Percentiles rank a stretch among this genome's conserved stretches.
These are phyloP conservation scores for Axinella damicornis DNA, from an alignment of 37 sponge, comb jelly and placozoan genomes.

Conservation along the genomic window DNA sequence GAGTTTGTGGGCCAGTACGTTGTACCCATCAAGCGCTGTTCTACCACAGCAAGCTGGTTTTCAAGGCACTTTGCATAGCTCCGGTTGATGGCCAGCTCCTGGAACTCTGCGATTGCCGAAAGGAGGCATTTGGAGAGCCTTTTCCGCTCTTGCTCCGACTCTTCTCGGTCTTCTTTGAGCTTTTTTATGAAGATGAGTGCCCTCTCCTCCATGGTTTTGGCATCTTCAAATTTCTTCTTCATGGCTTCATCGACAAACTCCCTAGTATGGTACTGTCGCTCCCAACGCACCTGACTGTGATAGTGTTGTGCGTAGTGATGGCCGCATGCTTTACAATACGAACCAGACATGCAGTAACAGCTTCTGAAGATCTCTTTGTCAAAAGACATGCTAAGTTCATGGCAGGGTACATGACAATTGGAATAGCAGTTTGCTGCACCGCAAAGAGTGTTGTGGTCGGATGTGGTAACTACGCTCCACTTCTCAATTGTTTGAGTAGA, in stretches of 20 bases:
- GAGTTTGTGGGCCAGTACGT: background rate
- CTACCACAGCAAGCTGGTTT: constrained; percentile 23
- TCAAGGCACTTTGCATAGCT: constrained; percentile 35
- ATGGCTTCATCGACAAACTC: background rate
- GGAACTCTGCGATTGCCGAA: constrained; percentile 14
- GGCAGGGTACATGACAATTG: constrained; percentile 48
- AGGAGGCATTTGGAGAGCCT: background rate
- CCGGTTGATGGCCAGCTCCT: constrained; percentile 13
- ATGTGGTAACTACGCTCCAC: background rate
- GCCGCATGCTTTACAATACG: constrained; percentile 14
- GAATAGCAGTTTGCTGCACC: constrained; percentile 22
- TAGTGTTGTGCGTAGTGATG: constrained; percentile 35
- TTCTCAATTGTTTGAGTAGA: background rate
- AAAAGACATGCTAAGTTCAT: background rate
- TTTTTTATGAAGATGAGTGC: background rate
- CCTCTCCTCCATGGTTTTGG: constrained; percentile 24
- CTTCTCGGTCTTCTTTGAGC: background rate
- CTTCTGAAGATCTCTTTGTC: constrained; percentile 33
- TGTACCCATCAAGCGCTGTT: constrained; percentile 4
- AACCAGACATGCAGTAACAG: constrained; percentile 32
- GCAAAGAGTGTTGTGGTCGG: constrained; percentile 49
- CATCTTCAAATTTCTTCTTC: constrained; percentile 35
- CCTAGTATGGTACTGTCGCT: too few species aligned
- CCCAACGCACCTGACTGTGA: constrained; percentile 4
- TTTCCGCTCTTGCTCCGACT: constrained; percentile 6